These are phyloP conservation scores for Paramormyrops hopkinsi DNA, from an alignment of 2,797 vertebrate genomes.

Conservation along the genomic window DNA sequence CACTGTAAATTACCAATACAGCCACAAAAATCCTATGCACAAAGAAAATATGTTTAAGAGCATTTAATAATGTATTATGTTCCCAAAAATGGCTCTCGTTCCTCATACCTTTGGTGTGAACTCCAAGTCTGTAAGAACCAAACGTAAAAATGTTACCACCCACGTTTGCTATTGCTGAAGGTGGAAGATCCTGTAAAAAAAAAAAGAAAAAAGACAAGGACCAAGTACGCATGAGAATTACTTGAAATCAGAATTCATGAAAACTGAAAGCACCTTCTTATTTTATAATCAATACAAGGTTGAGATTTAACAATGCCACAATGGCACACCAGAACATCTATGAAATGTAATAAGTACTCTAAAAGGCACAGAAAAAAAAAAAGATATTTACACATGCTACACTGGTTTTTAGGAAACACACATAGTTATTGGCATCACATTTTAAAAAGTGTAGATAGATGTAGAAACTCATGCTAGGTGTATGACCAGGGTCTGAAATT, in stretches of 20 bases:
- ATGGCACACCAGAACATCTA: background rate
- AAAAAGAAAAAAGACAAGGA: background rate
- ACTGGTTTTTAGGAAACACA: background rate
- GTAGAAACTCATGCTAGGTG: background rate
- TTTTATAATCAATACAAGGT: background rate
- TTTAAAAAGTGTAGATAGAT: background rate
- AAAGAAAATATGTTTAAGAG: background rate
- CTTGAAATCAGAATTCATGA: background rate
- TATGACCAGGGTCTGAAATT: background rate
- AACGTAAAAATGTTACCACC: conserved; percentile 97
- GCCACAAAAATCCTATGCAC: background rate
- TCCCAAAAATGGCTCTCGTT: background rate
- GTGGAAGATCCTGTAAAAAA: conserved; percentile 74
- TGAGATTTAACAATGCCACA: background rate
- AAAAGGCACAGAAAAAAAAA: background rate
- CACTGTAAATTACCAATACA: background rate
- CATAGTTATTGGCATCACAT: background rate
- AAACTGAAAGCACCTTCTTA: background rate
- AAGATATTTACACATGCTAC: background rate
- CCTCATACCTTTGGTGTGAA: conserved; percentile 90
- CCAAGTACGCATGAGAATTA: background rate
- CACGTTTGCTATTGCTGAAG: conserved; percentile 68
- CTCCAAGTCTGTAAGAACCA: conserved; percentile 91
- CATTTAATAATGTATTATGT: background rate
- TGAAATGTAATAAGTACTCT: background rate